Evolutionary conservation across 2,888 invertebrate genomes (phyloP).

Genomic region (Heteropelma amictum): DNA sequence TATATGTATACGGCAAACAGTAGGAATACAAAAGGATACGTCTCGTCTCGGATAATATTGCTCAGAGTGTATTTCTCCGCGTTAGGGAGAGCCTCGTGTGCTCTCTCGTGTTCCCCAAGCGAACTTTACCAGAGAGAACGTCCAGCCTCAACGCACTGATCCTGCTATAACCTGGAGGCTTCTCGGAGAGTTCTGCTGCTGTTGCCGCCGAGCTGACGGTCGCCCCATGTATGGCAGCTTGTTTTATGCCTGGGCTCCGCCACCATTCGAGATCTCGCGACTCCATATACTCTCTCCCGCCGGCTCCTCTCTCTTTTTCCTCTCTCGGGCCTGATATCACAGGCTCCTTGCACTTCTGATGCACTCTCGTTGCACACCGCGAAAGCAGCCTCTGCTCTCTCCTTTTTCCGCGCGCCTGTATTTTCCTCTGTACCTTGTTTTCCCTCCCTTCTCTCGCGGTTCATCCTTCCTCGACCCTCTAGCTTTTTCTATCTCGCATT

Average conservation of each 20-base stretch:
- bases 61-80: constrained; percentile 11
- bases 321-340: constrained; percentile 19
- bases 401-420: neutral
- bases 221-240: constrained; percentile 78
- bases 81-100: constrained; percentile 36
- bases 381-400: neutral
- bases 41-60: constrained; percentile 44
- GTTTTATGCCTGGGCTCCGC: constrained; percentile 75
- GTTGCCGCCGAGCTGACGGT: constrained; percentile 69
- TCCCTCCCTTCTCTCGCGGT: neutral
- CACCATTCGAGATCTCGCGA: constrained; percentile 63
- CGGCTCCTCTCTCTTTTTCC: constrained; percentile 17
- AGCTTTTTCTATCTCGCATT: neutral
- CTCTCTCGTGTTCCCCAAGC: constrained; percentile 22
- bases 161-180: constrained; percentile 71
- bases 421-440: neutral
- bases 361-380: constrained; percentile 29
- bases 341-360: constrained; percentile 34
- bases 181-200: constrained; percentile 49
- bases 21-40: constrained; percentile 20
- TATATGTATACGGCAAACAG: neutral
- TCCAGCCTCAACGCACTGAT: constrained; percentile 60
- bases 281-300: constrained; percentile 32
- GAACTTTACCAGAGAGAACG: constrained; percentile 7
- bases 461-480: neutral